Base-by-base conservation (phyloP, 2,113 vertebrate species). In the Chionomys nivalis region DNA sequence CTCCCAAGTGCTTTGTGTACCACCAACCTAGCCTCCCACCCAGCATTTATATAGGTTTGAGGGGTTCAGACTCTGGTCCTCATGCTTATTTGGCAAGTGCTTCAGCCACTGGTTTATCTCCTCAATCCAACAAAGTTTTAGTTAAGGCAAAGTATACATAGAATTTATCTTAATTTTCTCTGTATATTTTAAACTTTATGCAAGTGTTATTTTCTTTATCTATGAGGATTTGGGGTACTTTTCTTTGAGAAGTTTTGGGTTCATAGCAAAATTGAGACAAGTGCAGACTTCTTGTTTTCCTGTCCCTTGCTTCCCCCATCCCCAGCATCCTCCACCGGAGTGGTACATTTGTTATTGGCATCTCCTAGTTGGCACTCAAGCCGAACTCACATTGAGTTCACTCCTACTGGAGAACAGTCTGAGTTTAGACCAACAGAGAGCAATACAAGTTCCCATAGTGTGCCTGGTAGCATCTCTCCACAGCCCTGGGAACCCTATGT, bases 301-400 rank as follows among this genome's bases (percentile, higher is more conserved):
- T 23, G 14, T 3, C 23, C 13, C 19, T 5, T 28, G 1, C 10
- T 65, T 24, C 19, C 36, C 90, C 55, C 12, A 24, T 19, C 44
- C 9, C 3, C n/a, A 63, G 19, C 28, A 13, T 2, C 10, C 19
- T 52, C 24, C 24, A 36, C 47, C 4, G 23, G 14, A n/a, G 19
- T 2, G 9, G 12, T 3, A 0, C 9, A 3, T 36, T 47, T 3
- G 23, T 5, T 44, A 21, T 1, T 21, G 49, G 33, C 21, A 21
- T 24, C 36, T 5, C 4, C 21, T 72, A 44, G 10, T 52, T 42
- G 5, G 6, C 17, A 19, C 26, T 7, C 42, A 33, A 12, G 55
- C 44, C 26, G 7, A 5, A 28, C 65, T 76, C 55, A 5, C 17
- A 11, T 47, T 44, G 42, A 26, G 7, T 7, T 89, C 28, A 9